Evolutionary conservation across 2,113 vertebrate genomes (phyloP).

Genomic region (Telmatochromis sp.): DNA sequence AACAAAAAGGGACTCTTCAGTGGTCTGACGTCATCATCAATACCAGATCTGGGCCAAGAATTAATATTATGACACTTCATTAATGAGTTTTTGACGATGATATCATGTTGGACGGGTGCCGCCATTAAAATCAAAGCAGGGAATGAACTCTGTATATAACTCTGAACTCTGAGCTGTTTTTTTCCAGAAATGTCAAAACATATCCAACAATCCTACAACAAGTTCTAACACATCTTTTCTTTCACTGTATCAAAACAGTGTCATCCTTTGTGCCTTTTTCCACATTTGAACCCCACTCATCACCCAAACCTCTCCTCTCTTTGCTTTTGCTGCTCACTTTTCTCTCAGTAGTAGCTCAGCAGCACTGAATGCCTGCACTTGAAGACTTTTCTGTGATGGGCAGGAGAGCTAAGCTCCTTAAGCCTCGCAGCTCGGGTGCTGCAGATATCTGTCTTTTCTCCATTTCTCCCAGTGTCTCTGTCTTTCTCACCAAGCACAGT

Average conservation of each 20-base stretch:
- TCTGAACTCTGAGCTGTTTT: neutral
- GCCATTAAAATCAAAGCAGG: neutral
- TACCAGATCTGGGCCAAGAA: neutral
- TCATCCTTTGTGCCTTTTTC: neutral
- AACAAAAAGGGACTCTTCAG: neutral
- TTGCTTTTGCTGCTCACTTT: neutral
- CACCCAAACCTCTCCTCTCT: neutral
- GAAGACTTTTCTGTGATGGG: constrained; percentile 49
- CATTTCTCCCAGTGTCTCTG: constrained; percentile 20
- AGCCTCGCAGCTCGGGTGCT: constrained; percentile 53
- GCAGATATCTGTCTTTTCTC: constrained; percentile 56
- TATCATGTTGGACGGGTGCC: accelerated
- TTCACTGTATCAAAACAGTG: neutral
- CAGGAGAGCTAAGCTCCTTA: constrained; percentile 59
- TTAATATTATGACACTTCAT: neutral
- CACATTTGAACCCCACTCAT: neutral
- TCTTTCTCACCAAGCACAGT: constrained; percentile 6
- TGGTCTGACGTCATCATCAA: neutral
- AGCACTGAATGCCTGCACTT: constrained; percentile 47
- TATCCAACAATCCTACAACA: neutral
- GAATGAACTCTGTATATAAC: neutral
- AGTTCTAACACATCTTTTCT: neutral
- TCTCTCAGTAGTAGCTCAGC: constrained; percentile 29
- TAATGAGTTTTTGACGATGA: neutral
- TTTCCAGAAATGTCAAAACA: neutral